Evolutionary conservation across 2,888 invertebrate genomes (phyloP).

Genomic region (Drosophila birchii): DNA sequence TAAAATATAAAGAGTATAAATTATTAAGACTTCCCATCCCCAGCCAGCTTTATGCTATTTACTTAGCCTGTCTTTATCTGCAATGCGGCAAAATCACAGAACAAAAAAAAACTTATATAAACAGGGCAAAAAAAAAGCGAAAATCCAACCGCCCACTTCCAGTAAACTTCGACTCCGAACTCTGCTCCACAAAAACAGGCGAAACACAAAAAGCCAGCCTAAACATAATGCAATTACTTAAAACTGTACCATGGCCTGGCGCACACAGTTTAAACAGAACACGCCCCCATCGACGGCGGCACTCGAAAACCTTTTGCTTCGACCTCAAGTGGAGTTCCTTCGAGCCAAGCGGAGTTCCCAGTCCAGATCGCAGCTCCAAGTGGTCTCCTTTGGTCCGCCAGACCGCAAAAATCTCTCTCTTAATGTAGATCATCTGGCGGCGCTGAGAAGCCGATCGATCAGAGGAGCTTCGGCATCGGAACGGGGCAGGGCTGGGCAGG

Average conservation of each 20-base stretch:
- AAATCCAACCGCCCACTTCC: slow-evolving; percentile 63
- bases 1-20: background rate
- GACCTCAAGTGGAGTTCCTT: slow-evolving; percentile 22
- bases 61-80: slow-evolving; percentile 50
- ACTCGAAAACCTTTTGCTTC: slow-evolving; percentile 59
- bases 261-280: slow-evolving; percentile 67
- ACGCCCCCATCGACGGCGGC: slow-evolving; percentile 71
- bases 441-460: slow-evolving; percentile 71
- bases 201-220: slow-evolving; percentile 42
- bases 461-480: slow-evolving; percentile 22
- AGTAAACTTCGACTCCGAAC: slow-evolving; percentile 64
- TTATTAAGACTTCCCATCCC: background rate
- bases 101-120: background rate
- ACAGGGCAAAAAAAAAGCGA: slow-evolving; percentile 24
- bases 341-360: background rate
- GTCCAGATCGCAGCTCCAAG: background rate
- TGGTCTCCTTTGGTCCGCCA: slow-evolving; percentile 39
- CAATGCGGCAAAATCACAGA: slow-evolving; percentile 36
- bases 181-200: slow-evolving; percentile 59
- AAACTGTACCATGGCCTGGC: slow-evolving; percentile 77
- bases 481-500: background rate
- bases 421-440: slow-evolving; percentile 80
- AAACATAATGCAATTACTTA: slow-evolving; percentile 81
- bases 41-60: slow-evolving; percentile 24
- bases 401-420: slow-evolving; percentile 70